Conservation (phyloP, 2,888 invertebrate species). For the Megastigmus dorsalis region DNA sequence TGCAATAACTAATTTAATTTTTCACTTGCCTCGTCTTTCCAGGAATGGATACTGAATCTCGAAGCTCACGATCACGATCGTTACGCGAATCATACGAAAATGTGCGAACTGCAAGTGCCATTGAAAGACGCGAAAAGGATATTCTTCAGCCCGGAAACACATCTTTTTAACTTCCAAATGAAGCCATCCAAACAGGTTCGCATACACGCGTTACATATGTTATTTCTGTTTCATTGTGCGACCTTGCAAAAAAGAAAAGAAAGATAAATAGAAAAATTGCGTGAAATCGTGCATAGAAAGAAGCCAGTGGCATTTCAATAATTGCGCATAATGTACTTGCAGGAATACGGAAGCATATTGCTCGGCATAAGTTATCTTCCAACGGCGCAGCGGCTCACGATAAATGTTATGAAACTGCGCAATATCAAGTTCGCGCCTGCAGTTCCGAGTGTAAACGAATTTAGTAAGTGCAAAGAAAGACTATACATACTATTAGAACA, state of each 20-base stretch:
- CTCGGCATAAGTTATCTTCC: constrained; percentile 75
- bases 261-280: constrained; percentile 12
- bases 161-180: constrained; percentile 73
- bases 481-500: too few species aligned
- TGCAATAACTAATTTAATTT: too few species aligned
- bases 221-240: too few species aligned
- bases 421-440: constrained; percentile 70
- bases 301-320: not conserved
- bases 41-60: constrained; percentile 75
- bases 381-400: constrained; percentile 75
- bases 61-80: constrained; percentile 74
- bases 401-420: constrained; percentile 74
- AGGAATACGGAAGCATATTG: constrained; percentile 75
- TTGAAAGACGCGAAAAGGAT: constrained; percentile 73
- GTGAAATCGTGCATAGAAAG: not conserved
- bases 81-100: constrained; percentile 75
- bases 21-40: too few species aligned
- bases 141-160: constrained; percentile 69
- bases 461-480: constrained; percentile 68
- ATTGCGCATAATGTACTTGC: constrained; percentile 51
- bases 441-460: constrained; percentile 66
- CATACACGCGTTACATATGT: not conserved
- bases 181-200: constrained; percentile 72
- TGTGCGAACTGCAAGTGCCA: constrained; percentile 73
- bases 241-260: too few species aligned